Conservation (phyloP, 2,113 vertebrate genomes). For the Balaeniceps rex region DNA sequence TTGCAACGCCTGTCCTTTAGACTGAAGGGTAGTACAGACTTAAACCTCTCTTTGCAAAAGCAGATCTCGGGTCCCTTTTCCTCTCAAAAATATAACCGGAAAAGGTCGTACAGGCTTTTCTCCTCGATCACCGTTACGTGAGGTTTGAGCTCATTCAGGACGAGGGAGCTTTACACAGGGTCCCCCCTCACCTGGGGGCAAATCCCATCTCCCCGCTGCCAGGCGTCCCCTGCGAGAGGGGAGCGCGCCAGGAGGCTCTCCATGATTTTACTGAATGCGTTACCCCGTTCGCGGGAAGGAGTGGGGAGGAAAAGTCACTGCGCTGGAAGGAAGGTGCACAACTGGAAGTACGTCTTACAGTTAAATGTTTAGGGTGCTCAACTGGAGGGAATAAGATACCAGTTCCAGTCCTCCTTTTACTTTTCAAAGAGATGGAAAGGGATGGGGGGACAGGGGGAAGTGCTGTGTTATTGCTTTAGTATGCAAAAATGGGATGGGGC, state of each 20-base stretch:
- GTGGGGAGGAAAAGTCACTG: neutral
- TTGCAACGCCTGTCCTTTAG: neutral
- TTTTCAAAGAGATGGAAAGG: neutral
- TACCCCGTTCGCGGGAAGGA: rapidly evolving
- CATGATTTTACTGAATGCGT: rapidly evolving
- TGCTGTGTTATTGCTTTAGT: neutral
- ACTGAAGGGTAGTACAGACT: rapidly evolving
- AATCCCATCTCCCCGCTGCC: neutral
- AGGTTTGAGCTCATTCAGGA: neutral
- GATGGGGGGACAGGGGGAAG: too few species aligned
- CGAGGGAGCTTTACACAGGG: rapidly evolving
- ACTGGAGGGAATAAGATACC: neutral
- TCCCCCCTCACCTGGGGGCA: rapidly evolving
- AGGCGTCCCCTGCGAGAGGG: neutral
- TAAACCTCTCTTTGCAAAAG: neutral
- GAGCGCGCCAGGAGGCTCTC: rapidly evolving
- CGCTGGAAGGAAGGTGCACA: neutral
- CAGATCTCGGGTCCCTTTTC: neutral
- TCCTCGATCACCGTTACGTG: rapidly evolving
- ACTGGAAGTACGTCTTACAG: neutral
- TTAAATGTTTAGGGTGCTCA: neutral
- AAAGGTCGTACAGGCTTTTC: neutral
- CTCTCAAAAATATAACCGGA: neutral
- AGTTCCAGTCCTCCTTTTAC: neutral
- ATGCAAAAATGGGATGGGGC: neutral